phyloP scores from a whole-genome alignment of 2,797 vertebrate genomes.

The Bryconaethiops microstoma region DNA sequence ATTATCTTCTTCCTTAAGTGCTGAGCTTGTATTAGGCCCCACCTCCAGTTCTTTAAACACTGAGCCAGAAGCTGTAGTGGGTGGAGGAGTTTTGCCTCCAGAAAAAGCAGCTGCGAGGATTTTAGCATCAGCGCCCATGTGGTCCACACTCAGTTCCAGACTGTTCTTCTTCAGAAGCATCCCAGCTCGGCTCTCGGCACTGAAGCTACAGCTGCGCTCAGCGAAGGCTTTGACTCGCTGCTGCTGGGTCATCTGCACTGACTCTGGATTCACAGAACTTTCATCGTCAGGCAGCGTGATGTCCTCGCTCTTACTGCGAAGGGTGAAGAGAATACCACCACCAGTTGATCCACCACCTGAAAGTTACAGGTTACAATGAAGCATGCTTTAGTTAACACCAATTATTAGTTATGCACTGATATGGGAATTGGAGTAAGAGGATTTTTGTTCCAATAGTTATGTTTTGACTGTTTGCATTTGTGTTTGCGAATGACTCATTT shows the following conservation, averaged over 20 bases:
- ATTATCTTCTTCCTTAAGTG: constrained; percentile 20
- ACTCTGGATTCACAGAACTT: constrained; percentile 55
- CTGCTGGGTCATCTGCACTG: constrained; percentile 65
- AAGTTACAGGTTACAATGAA: not conserved
- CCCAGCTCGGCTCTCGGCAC: constrained; percentile 87
- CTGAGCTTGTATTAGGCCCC: not conserved
- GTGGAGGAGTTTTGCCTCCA: constrained; percentile 70
- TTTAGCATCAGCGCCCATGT: constrained; percentile 95
- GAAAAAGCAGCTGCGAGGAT: constrained; percentile 89
- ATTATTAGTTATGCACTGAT: too few relatives aligned
- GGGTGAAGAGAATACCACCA: constrained; percentile 77
- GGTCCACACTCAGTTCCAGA: constrained; percentile 83
- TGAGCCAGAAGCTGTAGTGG: constrained; percentile 59
- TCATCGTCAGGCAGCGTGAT: constrained; percentile 73
- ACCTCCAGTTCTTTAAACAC: constrained; percentile 75
- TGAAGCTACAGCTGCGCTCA: constrained; percentile 96
- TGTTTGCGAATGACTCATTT: too few relatives aligned
- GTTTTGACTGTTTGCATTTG: too few relatives aligned
- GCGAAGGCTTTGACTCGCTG: constrained; percentile 87
- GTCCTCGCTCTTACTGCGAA: constrained; percentile 77
- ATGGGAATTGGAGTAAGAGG: too few relatives aligned
- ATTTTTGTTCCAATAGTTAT: too few relatives aligned
- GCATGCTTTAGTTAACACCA: too few relatives aligned
- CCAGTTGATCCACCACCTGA: constrained; percentile 32
- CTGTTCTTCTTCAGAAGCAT: constrained; percentile 90